Evolutionary conservation across 2,113 vertebrate species (phyloP).

Genomic region (Cichladusa arquata): DNA sequence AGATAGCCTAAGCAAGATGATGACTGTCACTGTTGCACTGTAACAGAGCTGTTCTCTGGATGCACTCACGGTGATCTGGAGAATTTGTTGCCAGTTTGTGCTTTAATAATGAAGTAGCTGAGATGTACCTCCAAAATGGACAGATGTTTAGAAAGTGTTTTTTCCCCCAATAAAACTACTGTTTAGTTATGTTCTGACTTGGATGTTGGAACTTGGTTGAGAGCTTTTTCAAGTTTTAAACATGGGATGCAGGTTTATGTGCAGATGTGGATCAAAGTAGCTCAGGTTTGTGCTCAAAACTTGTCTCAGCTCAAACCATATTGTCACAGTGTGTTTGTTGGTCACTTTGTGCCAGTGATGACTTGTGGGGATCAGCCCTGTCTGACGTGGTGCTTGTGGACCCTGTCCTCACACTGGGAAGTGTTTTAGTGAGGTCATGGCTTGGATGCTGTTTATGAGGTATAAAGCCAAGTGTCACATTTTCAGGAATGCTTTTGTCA

Average conservation of each 20-base stretch:
- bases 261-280: background rate
- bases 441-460: background rate
- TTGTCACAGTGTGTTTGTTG: background rate
- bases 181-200: background rate
- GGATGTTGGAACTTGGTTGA: background rate
- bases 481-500: background rate
- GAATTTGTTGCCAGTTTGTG: background rate
- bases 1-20: background rate
- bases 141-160: background rate
- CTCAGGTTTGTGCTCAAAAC: background rate
- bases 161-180: background rate
- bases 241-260: background rate
- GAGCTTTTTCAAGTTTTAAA: background rate
- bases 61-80: background rate
- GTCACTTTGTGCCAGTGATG: background rate
- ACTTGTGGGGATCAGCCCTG: background rate
- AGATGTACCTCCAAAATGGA: background rate
- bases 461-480: background rate
- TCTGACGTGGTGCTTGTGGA: background rate
- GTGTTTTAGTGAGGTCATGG: background rate
- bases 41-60: background rate
- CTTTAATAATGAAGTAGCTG: background rate
- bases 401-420: background rate
- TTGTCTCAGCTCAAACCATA: background rate
- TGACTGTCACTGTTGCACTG: background rate